Conservation (phyloP, 2,888 invertebrate species). For the Cantharis lateralis region DNA sequence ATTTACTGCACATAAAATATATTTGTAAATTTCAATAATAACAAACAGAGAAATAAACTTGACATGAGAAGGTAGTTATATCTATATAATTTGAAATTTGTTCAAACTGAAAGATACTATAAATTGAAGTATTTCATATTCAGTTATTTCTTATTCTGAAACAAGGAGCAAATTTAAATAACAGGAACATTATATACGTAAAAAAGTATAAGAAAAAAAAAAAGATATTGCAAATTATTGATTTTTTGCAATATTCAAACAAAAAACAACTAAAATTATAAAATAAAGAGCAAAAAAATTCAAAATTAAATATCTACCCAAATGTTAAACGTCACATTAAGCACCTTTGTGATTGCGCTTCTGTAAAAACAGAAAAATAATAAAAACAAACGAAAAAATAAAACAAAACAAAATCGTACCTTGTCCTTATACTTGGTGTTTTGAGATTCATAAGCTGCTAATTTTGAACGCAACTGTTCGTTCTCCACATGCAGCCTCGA, state of each 20-base stretch:
- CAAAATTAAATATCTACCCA: conserved; percentile 14
- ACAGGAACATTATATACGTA: not conserved
- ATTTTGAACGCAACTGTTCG: conserved; percentile 77
- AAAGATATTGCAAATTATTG: not conserved
- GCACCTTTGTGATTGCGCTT: conserved; percentile 25
- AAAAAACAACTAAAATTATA: not conserved
- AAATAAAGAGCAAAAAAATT: not conserved
- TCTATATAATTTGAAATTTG: not conserved
- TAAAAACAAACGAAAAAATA: conserved; percentile 4
- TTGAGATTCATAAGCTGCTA: conserved; percentile 59
- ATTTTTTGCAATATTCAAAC: not conserved
- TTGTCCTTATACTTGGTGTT: conserved; percentile 56
- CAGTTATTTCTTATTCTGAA: conserved; percentile 5
- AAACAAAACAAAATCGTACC: conserved; percentile 22
- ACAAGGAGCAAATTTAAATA: not conserved
- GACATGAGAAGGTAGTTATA: not conserved
- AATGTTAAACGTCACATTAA: conserved; percentile 2
- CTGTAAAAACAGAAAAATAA: conserved; percentile 20
- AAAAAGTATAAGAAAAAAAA: not conserved
- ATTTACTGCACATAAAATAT: not conserved
- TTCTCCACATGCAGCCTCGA: conserved; percentile 69
- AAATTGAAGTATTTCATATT: not conserved
- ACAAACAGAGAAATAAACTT: not conserved
- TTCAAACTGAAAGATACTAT: not conserved
- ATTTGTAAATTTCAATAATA: not conserved